These are phyloP conservation scores for Hydrocynus forskahlii DNA, from an alignment of 2,797 vertebrate genomes.

Conservation along the genomic window DNA sequence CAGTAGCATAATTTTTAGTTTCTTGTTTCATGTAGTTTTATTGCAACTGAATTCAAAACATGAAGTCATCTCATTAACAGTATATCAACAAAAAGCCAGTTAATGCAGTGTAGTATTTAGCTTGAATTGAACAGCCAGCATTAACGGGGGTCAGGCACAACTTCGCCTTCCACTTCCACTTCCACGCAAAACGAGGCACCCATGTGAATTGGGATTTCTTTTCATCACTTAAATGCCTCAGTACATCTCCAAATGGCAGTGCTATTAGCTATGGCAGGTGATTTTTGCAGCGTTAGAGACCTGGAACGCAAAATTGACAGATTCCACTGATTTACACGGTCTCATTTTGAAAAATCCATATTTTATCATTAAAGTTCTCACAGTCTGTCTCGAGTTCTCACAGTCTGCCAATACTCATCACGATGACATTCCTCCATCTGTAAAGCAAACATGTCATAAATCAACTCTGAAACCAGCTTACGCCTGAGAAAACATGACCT, in stretches of 20 bases:
- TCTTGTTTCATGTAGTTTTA: too few species aligned
- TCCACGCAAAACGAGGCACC: neutral
- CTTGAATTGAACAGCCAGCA: too few species aligned
- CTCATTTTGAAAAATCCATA: constrained; percentile 75
- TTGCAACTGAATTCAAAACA: too few species aligned
- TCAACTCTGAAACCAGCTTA: constrained; percentile 37
- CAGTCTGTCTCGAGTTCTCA: constrained; percentile 56
- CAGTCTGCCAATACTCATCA: constrained; percentile 65
- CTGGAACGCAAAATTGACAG: constrained; percentile 57
- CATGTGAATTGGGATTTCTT: neutral
- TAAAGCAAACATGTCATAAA: constrained; percentile 61
- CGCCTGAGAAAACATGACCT: constrained; percentile 27
- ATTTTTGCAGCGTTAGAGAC: constrained; percentile 42
- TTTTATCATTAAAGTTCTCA: constrained; percentile 69
- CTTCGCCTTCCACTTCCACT: too few species aligned
- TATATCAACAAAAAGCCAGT: too few species aligned
- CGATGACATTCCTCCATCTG: constrained; percentile 54
- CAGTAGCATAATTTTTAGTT: too few species aligned
- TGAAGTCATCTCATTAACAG: too few species aligned
- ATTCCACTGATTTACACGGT: constrained; percentile 65
- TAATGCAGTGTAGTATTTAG: too few species aligned
- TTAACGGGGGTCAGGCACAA: too few species aligned
- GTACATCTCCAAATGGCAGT: neutral
- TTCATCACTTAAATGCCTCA: neutral
- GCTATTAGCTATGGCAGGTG: constrained; percentile 26